Conservation (phyloP, 2,113 vertebrate species). For the Oryzias celebensis region DNA sequence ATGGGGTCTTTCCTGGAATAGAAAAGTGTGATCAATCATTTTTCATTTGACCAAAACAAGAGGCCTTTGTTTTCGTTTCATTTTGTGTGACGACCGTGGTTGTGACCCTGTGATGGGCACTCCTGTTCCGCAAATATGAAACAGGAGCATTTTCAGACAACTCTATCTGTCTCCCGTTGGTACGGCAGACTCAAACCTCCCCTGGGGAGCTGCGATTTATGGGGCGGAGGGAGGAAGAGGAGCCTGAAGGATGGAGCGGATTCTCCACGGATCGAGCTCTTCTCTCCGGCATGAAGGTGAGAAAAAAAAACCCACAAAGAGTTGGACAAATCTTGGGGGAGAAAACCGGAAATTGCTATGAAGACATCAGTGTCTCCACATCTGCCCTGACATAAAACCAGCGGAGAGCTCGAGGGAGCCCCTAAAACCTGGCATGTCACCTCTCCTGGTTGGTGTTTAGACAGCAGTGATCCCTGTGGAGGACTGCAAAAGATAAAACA, state of each 20-base stretch:
- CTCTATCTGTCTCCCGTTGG: constrained; percentile 65
- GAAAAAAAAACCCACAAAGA: constrained; percentile 6
- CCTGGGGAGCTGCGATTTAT: constrained; percentile 72
- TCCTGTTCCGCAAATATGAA: constrained; percentile 70
- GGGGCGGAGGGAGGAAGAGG: constrained; percentile 40
- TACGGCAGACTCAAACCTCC: constrained; percentile 49
- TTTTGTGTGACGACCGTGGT: too few relatives aligned
- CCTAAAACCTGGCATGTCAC: constrained; percentile 17
- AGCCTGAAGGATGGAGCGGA: constrained; percentile 64
- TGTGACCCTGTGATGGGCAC: constrained; percentile 22
- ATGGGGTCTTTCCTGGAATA: too few relatives aligned
- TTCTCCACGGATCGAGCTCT: constrained; percentile 69
- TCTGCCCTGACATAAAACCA: constrained; percentile 2
- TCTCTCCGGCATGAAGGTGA: constrained; percentile 55
- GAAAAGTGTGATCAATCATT: too few relatives aligned
- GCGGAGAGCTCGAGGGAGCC: constrained; percentile 28
- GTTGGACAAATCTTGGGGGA: constrained; percentile 26
- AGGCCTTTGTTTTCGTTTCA: too few relatives aligned
- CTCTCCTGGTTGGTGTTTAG: constrained; percentile 28
- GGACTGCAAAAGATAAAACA: constrained; percentile 38
- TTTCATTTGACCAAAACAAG: too few relatives aligned
- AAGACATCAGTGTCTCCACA: constrained; percentile 71
- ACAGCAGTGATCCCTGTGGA: constrained; percentile 7
- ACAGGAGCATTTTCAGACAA: constrained; percentile 67
- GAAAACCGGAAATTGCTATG: constrained; percentile 57